Base-by-base conservation (phyloP, 2,888 invertebrate species). In the Apamea crenata region DNA sequence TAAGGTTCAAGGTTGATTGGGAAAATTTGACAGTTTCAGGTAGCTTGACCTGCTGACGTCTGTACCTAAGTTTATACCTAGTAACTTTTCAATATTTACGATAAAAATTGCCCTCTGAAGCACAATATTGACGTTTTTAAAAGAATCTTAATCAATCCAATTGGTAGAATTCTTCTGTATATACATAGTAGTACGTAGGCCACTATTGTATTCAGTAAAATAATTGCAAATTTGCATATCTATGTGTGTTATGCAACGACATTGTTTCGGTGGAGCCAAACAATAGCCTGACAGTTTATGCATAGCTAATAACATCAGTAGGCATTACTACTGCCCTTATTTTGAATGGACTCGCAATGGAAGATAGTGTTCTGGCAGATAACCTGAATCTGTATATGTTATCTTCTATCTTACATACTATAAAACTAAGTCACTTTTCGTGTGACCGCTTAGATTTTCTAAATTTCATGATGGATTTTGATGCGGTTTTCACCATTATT, bases 151-250 rank as follows among this genome's bases (percentile, higher is more conserved):
- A n/a, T n/a, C n/a, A n/a, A n/a, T n/a, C n/a, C n/a, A n/a, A n/a
- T n/a, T n/a, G n/a, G n/a, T n/a, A n/a, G n/a, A n/a, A n/a, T n/a
- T n/a, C n/a, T 6, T 18, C 21, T 18, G 21, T 47, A 29, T 47
- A 29, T 8, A 32, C 53, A 32, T 66, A 56, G 5, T 14, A 25
- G 40, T 77, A 61, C 84, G 18, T 63, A 36, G 36, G 18, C 25
- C 36, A 78, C 61, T 56, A 80, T 86, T 86, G 87, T 86, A 74
- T 83, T 75, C 83, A 83, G 61, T n/a, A 36, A 70, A 82, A 78
- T 87, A 83, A 75, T 70, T 44, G 36, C 29, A n/a, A 66, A 87
- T 87, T 84, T 72, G 87, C 87, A 87, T 85, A 87, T 83, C 71
- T 76, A 70, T 84, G 66, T 84, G 53, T 75, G 74, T 84, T 87